Conservation (phyloP, 2,113 vertebrate genomes). For the Dolichotis patagonum region DNA sequence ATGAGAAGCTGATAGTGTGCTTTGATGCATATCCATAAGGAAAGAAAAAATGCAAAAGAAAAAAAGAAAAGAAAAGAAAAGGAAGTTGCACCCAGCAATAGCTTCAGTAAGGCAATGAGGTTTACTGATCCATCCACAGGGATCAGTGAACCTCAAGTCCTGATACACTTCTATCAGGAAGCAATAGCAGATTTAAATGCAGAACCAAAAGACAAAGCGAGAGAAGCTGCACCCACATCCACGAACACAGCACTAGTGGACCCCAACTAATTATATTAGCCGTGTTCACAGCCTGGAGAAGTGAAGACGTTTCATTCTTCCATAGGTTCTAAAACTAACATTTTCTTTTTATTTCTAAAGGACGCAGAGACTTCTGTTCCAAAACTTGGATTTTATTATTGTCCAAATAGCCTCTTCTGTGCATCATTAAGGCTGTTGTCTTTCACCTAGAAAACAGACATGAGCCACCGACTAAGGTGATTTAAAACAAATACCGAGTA, state of each 20-base stretch:
- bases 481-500: not conserved
- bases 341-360: not conserved
- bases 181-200: not conserved
- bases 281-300: not conserved
- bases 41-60: not conserved
- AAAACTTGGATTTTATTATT: constrained; percentile 10
- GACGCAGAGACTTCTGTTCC: not conserved
- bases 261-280: not conserved
- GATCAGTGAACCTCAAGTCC: not conserved
- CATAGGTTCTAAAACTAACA: not conserved
- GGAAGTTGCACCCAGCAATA: not conserved
- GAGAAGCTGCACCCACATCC: not conserved
- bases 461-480: not conserved
- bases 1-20: not conserved
- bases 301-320: not conserved
- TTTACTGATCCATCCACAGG: not conserved
- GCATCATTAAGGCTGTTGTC: not conserved
- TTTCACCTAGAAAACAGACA: not conserved
- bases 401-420: not conserved
- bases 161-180: not conserved
- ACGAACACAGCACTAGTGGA: not conserved
- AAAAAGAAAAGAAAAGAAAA: no score
- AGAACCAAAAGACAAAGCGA: not conserved
- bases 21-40: not conserved
- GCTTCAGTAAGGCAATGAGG: not conserved